Evolutionary conservation across 2,113 vertebrate species (phyloP).

Genomic region (Callipepla californica): DNA sequence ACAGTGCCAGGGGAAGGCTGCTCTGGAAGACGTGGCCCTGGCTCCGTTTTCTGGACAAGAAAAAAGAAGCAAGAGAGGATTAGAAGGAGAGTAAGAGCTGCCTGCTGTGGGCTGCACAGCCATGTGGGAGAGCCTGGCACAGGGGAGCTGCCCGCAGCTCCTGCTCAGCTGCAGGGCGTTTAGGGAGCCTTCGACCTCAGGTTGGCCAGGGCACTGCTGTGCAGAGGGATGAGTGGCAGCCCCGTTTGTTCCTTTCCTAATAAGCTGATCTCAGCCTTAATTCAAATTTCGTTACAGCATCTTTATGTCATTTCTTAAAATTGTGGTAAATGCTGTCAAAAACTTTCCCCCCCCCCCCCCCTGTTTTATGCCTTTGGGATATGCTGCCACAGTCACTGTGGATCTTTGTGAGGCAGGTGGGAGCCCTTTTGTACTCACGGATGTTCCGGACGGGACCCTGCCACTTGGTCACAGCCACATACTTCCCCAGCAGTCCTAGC

Average conservation of each 20-base stretch:
- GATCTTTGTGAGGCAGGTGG: not conserved
- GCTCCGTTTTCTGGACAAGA: not conserved
- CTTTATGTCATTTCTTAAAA: not conserved
- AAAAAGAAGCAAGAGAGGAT: not conserved
- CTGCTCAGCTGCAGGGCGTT: not conserved
- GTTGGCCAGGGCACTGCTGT: not conserved
- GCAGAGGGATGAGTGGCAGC: not conserved
- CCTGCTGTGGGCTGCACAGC: not conserved
- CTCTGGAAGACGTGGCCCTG: not conserved
- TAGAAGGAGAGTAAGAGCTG: not conserved
- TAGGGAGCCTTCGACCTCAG: rapidly evolving
- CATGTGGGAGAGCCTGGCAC: not conserved
- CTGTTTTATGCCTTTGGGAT: not conserved
- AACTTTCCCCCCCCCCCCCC: not conserved
- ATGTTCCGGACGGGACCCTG: not conserved
- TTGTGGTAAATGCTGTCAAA: not conserved
- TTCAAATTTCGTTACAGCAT: not conserved
- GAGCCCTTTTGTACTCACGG: not conserved
- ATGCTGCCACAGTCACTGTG: not conserved
- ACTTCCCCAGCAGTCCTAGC: not conserved
- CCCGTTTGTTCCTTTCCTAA: not conserved
- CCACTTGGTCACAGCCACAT: not conserved
- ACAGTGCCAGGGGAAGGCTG: not conserved
- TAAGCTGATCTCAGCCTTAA: not conserved
- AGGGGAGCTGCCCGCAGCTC: rapidly evolving